A percentile compares a stretch with the other conserved stretches of the same genome.
phyloP scores from a whole-genome alignment of 1,140 invertebrate genomes.

The Ips typographus region DNA sequence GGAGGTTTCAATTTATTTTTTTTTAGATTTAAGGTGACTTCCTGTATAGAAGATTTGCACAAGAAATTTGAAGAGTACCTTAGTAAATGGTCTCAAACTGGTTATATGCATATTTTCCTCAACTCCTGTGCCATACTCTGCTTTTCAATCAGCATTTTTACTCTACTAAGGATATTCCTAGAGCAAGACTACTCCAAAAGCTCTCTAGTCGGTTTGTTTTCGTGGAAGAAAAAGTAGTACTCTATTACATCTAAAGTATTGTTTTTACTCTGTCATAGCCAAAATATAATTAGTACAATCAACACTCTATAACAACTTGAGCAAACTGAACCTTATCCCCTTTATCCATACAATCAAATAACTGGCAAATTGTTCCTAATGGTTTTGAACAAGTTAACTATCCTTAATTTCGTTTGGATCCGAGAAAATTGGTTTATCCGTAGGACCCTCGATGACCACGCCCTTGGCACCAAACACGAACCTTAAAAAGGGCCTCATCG shows the following conservation, averaged over 20 bases:
- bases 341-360: background rate
- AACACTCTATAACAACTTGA: no score
- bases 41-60: conserved; percentile 35
- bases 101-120: conserved; percentile 32
- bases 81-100: conserved; percentile 39
- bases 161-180: conserved; percentile 43
- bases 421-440: conserved; percentile 50
- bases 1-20: background rate
- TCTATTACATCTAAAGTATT: no score
- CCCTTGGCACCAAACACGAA: conserved; percentile 56
- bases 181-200: conserved; percentile 44
- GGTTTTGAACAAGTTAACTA: conserved; percentile 5
- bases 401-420: conserved; percentile 39
- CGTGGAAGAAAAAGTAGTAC: conserved; percentile 10
- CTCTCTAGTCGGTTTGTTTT: conserved; percentile 30
- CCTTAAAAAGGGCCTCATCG: conserved; percentile 58
- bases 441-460: conserved; percentile 50
- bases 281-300: no score
- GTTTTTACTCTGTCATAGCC: no score
- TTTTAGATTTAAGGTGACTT: conserved; percentile 41
- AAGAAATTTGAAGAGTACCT: conserved; percentile 36
- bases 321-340: no score
- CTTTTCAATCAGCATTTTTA: conserved; percentile 47
- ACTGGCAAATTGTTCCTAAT: background rate
- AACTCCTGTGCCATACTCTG: conserved; percentile 46